phyloP scores from a whole-genome alignment of 1,140 invertebrate genomes.

The Cydia strobilella region DNA sequence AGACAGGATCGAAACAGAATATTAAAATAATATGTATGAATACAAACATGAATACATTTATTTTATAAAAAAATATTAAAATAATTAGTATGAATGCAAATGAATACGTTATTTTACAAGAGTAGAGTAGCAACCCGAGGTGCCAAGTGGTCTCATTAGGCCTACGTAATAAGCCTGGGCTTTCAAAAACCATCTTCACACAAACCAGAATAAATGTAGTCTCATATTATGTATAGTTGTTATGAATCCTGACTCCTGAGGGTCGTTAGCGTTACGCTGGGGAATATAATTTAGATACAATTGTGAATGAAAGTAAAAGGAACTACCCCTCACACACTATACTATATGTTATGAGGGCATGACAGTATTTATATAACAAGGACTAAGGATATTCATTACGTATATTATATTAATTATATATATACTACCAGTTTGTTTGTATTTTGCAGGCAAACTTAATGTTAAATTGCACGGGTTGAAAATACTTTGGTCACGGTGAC shows the following conservation, averaged over 20 bases:
- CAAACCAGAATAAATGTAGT: background rate
- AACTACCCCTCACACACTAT: background rate
- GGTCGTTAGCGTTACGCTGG: background rate
- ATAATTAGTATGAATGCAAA: background rate
- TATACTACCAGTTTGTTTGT: too few species aligned
- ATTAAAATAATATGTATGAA: background rate
- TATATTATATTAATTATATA: too few species aligned
- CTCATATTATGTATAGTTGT: background rate
- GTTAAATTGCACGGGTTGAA: too few species aligned
- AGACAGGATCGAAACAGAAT: background rate
- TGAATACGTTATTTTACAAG: background rate
- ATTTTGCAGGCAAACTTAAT: too few species aligned
- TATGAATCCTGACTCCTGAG: background rate
- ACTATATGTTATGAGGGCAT: background rate
- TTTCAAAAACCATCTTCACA: background rate
- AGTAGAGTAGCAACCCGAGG: constrained; percentile 5
- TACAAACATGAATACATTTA: too few species aligned
- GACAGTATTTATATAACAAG: background rate
- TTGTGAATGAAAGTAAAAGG: background rate
- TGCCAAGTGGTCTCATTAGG: constrained; percentile 15
- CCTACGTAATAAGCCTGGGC: background rate
- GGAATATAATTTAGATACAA: background rate
- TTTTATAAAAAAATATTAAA: background rate
- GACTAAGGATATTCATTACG: too few species aligned
- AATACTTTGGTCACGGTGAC: too few species aligned